Evolutionary conservation across 2,888 invertebrate species (phyloP).

Genomic region (Drosophila robusta): DNA sequence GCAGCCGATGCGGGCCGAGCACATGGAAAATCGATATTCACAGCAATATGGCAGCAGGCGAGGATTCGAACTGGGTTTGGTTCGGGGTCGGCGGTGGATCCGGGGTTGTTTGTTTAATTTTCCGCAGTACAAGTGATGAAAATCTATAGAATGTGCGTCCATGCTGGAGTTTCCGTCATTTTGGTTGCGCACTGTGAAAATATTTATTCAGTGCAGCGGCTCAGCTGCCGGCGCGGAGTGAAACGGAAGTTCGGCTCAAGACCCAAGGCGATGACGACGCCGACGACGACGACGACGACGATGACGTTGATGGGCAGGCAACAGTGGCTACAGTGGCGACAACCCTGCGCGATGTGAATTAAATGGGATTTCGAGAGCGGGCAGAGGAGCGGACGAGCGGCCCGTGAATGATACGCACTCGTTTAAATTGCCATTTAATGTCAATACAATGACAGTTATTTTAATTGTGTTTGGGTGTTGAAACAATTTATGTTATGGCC

Average conservation of each 20-base stretch:
- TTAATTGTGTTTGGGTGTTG: constrained; percentile 82
- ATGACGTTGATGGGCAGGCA: constrained; percentile 24
- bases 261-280: constrained; percentile 43
- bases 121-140: constrained; percentile 78
- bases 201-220: constrained; percentile 63
- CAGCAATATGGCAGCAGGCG: constrained; percentile 47
- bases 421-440: constrained; percentile 83
- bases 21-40: constrained; percentile 69
- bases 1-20: constrained; percentile 14
- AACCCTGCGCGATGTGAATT: constrained; percentile 22
- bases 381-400: constrained; percentile 14
- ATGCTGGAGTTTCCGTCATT: constrained; percentile 46
- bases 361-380: neutral
- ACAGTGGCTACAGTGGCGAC: constrained; percentile 13
- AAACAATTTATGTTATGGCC: constrained; percentile 76
- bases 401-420: constrained; percentile 77
- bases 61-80: constrained; percentile 15
- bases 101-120: constrained; percentile 81
- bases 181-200: constrained; percentile 58
- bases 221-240: constrained; percentile 53
- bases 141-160: constrained; percentile 73
- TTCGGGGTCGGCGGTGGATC: constrained; percentile 16
- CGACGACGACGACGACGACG: constrained; percentile 12
- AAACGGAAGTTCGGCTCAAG: constrained; percentile 62
- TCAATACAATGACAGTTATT: constrained; percentile 82